Evolutionary conservation across 2,113 vertebrate species (phyloP).

Genomic region (Sorex araneus): DNA sequence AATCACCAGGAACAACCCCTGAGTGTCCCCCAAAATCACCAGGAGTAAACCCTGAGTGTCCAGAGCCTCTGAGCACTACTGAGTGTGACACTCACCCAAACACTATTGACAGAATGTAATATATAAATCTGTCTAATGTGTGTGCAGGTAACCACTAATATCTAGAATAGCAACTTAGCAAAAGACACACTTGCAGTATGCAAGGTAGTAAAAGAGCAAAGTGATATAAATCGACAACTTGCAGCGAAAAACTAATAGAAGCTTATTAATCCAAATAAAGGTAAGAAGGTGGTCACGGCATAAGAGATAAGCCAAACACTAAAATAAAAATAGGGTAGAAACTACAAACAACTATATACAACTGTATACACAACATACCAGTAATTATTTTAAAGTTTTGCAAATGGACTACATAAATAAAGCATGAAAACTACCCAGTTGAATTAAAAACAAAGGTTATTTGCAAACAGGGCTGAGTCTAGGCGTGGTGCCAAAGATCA

Average conservation of each 20-base stretch:
- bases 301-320: neutral
- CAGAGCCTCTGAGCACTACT: no score
- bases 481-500: no score
- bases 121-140: neutral
- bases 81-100: neutral
- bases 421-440: neutral
- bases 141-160: neutral
- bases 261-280: neutral
- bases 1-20: no score
- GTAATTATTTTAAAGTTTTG: neutral
- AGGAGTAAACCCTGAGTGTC: no score
- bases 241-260: neutral
- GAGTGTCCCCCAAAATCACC: no score
- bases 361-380: neutral
- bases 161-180: neutral
- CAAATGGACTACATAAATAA: constrained; percentile 10
- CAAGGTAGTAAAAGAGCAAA: neutral
- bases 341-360: neutral
- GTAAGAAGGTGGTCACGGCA: neutral
- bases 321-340: neutral
- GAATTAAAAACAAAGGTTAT: constrained; percentile 27
- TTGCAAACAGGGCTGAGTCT: neutral
- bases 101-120: neutral
- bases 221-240: neutral
- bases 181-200: neutral